Evolutionary conservation across 92 coral and sea anemone species (phyloP).

Genomic region (Phenganax stokvisi): DNA sequence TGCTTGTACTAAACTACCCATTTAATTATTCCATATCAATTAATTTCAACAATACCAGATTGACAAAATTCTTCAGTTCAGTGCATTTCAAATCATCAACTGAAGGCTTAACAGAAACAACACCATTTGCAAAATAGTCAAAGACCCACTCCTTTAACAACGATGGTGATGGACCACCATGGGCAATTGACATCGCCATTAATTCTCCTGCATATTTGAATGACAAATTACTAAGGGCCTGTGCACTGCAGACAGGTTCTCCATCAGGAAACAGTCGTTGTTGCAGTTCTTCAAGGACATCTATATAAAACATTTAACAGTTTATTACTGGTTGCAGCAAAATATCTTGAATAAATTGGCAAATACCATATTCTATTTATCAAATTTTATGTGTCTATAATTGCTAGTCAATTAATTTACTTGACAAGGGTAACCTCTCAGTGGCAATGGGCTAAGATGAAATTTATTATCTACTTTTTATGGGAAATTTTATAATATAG

Average conservation of each 20-base stretch:
- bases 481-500: too few species aligned
- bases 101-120: background rate
- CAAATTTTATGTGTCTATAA: too few species aligned
- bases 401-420: too few species aligned
- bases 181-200: slow-evolving; percentile 3
- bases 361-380: too few species aligned
- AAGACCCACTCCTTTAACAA: slow-evolving; percentile 4
- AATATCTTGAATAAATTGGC: too few species aligned
- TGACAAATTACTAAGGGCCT: slow-evolving; percentile 7
- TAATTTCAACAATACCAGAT: background rate
- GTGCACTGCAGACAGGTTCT: slow-evolving; percentile 9
- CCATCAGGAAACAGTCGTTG: slow-evolving; percentile 4
- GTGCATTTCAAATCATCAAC: background rate
- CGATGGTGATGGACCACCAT: slow-evolving; percentile 1
- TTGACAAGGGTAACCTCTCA: too few species aligned
- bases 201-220: background rate
- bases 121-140: background rate
- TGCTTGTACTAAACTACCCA: too few species aligned
- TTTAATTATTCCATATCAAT: too few species aligned
- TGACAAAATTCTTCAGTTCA: background rate
- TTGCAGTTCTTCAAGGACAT: slow-evolving; percentile 1
- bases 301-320: background rate
- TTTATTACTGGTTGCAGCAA: background rate
- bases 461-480: too few species aligned
- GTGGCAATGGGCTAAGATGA: too few species aligned